Evolutionary conservation across 2,113 vertebrate species (phyloP).

Genomic region (Vidua macroura): DNA sequence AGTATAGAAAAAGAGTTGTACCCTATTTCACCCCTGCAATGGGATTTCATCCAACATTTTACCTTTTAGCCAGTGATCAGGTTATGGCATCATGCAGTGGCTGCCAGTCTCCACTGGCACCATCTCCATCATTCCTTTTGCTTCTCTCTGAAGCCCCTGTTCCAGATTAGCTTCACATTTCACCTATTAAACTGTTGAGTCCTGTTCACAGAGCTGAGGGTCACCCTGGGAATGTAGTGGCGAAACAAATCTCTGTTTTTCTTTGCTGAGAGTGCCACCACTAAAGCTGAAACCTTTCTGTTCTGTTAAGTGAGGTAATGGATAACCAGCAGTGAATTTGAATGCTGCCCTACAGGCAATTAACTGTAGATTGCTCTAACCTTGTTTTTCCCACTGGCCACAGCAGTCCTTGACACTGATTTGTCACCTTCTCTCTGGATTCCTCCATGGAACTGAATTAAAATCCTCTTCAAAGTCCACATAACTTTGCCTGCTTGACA

Average conservation of each 20-base stretch:
- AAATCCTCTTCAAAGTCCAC: not conserved
- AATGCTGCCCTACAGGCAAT: not conserved
- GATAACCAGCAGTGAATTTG: not conserved
- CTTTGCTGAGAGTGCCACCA: not conserved
- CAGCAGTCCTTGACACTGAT: not conserved
- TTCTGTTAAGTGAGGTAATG: not conserved
- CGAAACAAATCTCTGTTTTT: not conserved
- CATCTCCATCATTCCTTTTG: not conserved
- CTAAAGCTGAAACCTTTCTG: not conserved
- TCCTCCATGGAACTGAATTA: accelerated
- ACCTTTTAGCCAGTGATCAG: not conserved
- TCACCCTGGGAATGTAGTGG: not conserved
- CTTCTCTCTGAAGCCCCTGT: not conserved
- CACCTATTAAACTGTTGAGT: not conserved
- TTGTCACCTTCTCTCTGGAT: not conserved
- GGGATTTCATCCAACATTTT: constrained; percentile 42
- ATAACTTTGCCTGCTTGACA: not conserved
- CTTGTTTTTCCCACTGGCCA: not conserved
- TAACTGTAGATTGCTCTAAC: not conserved
- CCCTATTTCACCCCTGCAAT: not conserved
- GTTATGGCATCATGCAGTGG: not conserved
- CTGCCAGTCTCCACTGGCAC: not conserved
- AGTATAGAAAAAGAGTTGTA: not conserved
- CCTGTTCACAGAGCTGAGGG: not conserved
- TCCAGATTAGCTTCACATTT: not conserved